Base-by-base conservation (phyloP, 2,797 vertebrate genomes). In the Bucorvus abyssinicus region DNA sequence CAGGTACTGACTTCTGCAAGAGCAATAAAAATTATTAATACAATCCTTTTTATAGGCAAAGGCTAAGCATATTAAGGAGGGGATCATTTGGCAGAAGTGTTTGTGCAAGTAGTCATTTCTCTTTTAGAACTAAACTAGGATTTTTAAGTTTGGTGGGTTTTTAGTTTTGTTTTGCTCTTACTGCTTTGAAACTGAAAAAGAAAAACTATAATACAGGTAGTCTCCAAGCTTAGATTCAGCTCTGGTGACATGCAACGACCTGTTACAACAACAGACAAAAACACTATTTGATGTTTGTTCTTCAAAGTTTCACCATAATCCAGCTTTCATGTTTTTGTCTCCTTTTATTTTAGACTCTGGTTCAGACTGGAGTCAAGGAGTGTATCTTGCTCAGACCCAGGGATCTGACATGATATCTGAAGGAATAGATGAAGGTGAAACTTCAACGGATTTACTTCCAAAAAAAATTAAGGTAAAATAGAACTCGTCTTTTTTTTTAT, bases 321-420 rank as follows among this genome's bases (percentile, higher is more conserved):
- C 50, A 80, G 23, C 94, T 96, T 96, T 88, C 60, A 91, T 97
- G 70, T 93, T 93, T 91, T 74, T 79, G 20, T 92, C 23, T 93
- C 34, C 75, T 95, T 96, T 97, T 94, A 90, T 96, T 96, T 95
- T 94, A 99, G 99, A 99, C 96, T 99, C 99, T 97, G 98, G 98
- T 96, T 99, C 99, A 79, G 99, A 99, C 95, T 99, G 98, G 98
- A 99, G 98, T 96, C 99, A 99, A 95, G 97, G 98, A 96, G 98
- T 98, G 24, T 98, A 98, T 71, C 98, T 97, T 71, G 97, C 97
- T 93, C 96, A 98, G 88, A 98, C 97, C 93, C 98, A 98, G 52
- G 98, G 98, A 95, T 98, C 98, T 20, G 98, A 99, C 88, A 97
- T 85, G 0, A 92, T 98, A 50, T 98, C 98, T 79, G 99, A 99